Evolutionary conservation across 2,113 vertebrate genomes (phyloP).

Genomic region (Fregata magnificens): DNA sequence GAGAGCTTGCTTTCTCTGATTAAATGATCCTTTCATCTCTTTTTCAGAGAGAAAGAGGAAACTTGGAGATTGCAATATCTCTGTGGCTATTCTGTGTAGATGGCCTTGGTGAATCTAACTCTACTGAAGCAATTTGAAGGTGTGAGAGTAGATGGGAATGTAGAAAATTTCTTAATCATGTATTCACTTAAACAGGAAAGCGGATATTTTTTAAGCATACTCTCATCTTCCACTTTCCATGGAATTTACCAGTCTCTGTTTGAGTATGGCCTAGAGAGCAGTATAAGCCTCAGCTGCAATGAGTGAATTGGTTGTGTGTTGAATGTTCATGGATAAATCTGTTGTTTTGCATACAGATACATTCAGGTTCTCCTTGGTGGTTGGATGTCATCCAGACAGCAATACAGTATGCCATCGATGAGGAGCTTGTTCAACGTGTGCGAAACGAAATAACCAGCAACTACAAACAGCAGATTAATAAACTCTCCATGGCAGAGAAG

Average conservation of each 20-base stretch:
- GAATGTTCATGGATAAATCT: background rate
- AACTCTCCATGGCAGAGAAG: conserved; percentile 96
- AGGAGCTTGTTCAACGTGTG: conserved; percentile 90
- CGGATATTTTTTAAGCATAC: background rate
- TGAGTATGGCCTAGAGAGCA: background rate
- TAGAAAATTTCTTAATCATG: background rate
- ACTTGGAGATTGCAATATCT: background rate
- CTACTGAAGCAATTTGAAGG: background rate
- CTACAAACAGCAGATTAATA: conserved; percentile 90
- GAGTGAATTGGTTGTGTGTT: background rate
- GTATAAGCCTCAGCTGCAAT: background rate
- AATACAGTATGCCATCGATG: conserved; percentile 84
- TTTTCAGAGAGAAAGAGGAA: background rate
- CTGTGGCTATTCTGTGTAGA: background rate
- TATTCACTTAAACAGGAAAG: background rate
- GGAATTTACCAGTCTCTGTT: background rate
- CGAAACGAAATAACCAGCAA: conserved; percentile 91
- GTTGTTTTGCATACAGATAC: conserved; percentile 61
- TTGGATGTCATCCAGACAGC: conserved; percentile 89
- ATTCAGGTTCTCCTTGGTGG: conserved; percentile 89
- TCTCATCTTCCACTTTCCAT: background rate
- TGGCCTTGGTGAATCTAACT: background rate
- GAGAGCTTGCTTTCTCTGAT: background rate
- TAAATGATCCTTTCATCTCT: background rate
- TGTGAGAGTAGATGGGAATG: background rate